Conservation (phyloP, 2,797 vertebrate genomes). For the Coregonus ussuriensis region DNA sequence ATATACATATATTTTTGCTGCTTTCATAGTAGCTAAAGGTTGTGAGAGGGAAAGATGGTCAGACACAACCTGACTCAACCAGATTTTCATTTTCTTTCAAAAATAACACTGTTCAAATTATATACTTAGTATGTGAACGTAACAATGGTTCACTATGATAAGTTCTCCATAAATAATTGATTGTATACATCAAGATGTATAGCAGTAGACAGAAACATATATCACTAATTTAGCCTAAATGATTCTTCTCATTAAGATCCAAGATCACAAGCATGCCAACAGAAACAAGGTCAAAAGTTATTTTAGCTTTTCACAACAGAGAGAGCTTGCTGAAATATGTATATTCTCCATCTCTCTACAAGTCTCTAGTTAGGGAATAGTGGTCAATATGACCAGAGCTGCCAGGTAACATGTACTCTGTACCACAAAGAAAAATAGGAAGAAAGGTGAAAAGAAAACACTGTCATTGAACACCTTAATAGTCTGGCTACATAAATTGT, state of each 20-base stretch:
- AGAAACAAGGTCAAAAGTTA: conserved; percentile 73
- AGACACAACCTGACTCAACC: conserved; percentile 16
- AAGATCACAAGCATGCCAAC: conserved; percentile 85
- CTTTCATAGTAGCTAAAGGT: conserved; percentile 61
- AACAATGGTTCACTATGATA: conserved; percentile 74
- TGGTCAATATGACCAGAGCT: conserved; percentile 87
- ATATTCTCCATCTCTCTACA: conserved; percentile 14
- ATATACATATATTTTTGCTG: conserved; percentile 56
- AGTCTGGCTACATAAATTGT: conserved; percentile 81
- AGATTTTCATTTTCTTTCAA: conserved; percentile 51
- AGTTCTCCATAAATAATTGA: conserved; percentile 76
- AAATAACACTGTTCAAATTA: conserved; percentile 80
- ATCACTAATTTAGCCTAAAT: conserved; percentile 69
- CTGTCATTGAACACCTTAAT: conserved; percentile 72
- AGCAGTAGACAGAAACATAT: conserved; percentile 73
- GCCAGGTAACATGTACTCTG: conserved; percentile 65
- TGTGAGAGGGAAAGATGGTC: conserved; percentile 59
- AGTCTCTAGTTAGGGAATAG: conserved; percentile 22
- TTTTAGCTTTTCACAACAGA: conserved; percentile 64
- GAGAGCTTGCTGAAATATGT: conserved; percentile 64
- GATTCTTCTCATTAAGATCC: conserved; percentile 62
- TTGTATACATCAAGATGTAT: conserved; percentile 75
- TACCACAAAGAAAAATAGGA: conserved; percentile 52
- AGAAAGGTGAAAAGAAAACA: conserved; percentile 69
- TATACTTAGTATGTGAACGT: conserved; percentile 76